These are phyloP conservation scores for Harpagoxenus sublaevis DNA, from an alignment of 2,888 invertebrate genomes.

Conservation along the genomic window DNA sequence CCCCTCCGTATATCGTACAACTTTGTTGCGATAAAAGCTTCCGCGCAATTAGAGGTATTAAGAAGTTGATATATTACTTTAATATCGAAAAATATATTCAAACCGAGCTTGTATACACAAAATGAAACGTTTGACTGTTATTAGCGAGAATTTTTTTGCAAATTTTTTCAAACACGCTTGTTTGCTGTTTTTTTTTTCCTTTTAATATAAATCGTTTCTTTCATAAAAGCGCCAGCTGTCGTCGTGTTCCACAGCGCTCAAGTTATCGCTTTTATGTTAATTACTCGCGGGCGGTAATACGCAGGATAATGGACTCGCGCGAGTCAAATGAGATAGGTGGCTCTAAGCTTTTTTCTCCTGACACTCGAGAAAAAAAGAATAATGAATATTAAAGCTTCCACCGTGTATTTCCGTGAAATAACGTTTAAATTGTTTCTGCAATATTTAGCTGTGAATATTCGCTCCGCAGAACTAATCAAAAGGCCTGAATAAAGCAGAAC, in stretches of 20 bases:
- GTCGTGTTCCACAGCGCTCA: slow-evolving; percentile 6
- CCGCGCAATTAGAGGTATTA: slow-evolving; percentile 8
- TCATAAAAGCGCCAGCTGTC: slow-evolving; percentile 17
- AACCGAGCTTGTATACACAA: background rate
- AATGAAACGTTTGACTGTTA: slow-evolving; percentile 17
- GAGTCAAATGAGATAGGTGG: slow-evolving; percentile 45
- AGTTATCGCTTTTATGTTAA: slow-evolving; percentile 61
- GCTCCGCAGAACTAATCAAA: background rate
- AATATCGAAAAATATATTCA: background rate
- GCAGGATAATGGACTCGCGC: slow-evolving; percentile 35
- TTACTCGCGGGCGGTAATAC: slow-evolving; percentile 41
- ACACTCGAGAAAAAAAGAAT: background rate
- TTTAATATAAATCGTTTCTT: slow-evolving; percentile 24
- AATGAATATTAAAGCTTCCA: slow-evolving; percentile 29
- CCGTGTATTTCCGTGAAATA: background rate
- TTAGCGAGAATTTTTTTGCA: slow-evolving; percentile 9
- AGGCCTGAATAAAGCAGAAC: background rate
- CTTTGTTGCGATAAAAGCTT: background rate
- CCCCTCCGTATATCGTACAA: background rate
- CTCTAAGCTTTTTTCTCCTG: slow-evolving; percentile 18
- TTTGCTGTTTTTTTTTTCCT: background rate
- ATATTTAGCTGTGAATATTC: slow-evolving; percentile 19
- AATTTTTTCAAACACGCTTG: background rate
- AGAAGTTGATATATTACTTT: background rate
- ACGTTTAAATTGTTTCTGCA: background rate